Evolutionary conservation across 2,797 vertebrate genomes (phyloP).

Genomic region (Delichon dasypus): DNA sequence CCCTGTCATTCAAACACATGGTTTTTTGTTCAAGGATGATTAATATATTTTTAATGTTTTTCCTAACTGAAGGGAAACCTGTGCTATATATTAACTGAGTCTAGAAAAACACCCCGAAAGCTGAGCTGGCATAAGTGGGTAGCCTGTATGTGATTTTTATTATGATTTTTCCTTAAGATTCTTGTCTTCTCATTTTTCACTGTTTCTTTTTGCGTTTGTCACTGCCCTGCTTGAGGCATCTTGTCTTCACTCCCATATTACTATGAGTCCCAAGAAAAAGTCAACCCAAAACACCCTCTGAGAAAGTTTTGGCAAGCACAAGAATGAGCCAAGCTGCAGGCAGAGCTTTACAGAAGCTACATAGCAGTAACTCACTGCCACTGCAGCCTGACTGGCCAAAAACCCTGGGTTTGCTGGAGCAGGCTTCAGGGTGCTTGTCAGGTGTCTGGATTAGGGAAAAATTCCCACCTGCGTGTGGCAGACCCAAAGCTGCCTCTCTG

Average conservation of each 20-base stretch:
- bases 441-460: neutral
- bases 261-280: slow-evolving; percentile 24
- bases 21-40: slow-evolving; percentile 66
- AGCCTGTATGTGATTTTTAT: slow-evolving; percentile 40
- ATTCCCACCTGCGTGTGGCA: neutral
- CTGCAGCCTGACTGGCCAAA: neutral
- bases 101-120: slow-evolving; percentile 50
- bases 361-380: neutral
- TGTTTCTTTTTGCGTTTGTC: slow-evolving; percentile 43
- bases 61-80: slow-evolving; percentile 57
- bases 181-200: slow-evolving; percentile 51
- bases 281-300: neutral
- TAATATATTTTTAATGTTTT: slow-evolving; percentile 66
- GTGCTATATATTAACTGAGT: slow-evolving; percentile 56
- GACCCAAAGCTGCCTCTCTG: neutral
- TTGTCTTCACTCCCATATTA: slow-evolving; percentile 11
- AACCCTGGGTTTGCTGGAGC: neutral
- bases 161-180: slow-evolving; percentile 52
- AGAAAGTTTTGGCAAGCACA: neutral
- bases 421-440: neutral
- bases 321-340: neutral
- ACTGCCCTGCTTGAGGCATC: slow-evolving; percentile 13
- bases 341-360: neutral
- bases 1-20: slow-evolving; percentile 55
- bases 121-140: slow-evolving; percentile 53